phyloP scores from a whole-genome alignment of 30 jellyfish, hydroid and myxozoan species.

The Chrysaora quinquecirrha region DNA sequence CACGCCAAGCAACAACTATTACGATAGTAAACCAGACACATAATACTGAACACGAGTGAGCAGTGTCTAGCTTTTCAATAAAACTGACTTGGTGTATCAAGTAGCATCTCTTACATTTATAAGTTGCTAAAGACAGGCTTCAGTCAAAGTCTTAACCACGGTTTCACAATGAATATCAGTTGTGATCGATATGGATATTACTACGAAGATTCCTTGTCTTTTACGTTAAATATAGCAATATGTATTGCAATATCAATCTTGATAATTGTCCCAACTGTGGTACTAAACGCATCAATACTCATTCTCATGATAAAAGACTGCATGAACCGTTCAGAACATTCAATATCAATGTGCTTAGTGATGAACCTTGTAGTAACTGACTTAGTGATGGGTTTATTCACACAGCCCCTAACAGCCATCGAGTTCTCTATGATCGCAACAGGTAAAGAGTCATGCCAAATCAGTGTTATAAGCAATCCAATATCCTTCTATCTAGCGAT shows the following conservation, averaged over 20 bases:
- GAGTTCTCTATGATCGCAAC: conserved; percentile 21
- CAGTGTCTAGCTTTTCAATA: too few relatives aligned
- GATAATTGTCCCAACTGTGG: conserved; percentile 18
- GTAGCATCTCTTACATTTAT: too few relatives aligned
- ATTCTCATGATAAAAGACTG: background rate
- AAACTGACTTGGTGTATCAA: too few relatives aligned
- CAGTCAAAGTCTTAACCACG: too few relatives aligned
- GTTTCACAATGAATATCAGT: too few relatives aligned
- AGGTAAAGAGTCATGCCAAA: conserved; percentile 30
- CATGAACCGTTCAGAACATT: conserved; percentile 8
- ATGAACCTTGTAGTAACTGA: conserved; percentile 43
- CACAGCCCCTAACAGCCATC: conserved; percentile 28
- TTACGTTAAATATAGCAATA: conserved; percentile 8
- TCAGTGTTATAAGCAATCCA: conserved; percentile 24
- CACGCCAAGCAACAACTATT: too few relatives aligned
- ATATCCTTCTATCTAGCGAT: conserved; percentile 32
- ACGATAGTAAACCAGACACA: too few relatives aligned
- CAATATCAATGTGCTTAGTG: conserved; percentile 15
- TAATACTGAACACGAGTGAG: too few relatives aligned
- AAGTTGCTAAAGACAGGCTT: too few relatives aligned
- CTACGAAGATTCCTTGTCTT: conserved; percentile 31
- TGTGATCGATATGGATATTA: conserved; percentile 27
- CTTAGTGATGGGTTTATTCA: conserved; percentile 39
- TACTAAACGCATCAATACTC: conserved; percentile 32
- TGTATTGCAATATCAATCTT: conserved; percentile 14